A percentile compares a stretch with the other conserved stretches of the same genome.
Conservation (phyloP, 2,888 invertebrate species). For the Ormyrus rosae region DNA sequence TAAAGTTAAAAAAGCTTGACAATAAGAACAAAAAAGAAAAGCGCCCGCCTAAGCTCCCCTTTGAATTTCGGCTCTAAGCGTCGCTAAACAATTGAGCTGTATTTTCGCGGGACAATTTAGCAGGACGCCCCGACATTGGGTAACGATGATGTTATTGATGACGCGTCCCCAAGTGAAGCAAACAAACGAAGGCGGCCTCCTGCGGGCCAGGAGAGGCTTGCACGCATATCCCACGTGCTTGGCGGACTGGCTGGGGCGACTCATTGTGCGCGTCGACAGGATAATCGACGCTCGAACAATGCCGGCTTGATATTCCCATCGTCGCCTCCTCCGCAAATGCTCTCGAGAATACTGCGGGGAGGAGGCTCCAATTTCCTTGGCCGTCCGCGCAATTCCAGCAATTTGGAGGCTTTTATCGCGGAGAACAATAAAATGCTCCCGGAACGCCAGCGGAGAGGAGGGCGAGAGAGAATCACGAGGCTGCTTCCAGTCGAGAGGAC, state of each 20-base stretch:
- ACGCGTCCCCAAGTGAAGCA: constrained; percentile 21
- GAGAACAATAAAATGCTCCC: constrained; percentile 17
- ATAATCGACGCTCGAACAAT: constrained; percentile 48
- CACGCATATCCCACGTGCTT: no score
- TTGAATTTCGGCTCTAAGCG: no score
- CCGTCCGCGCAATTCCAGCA: constrained; percentile 21
- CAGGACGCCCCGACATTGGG: no score
- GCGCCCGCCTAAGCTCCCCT: no score
- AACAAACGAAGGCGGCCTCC: constrained; percentile 35
- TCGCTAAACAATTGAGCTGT: no score
- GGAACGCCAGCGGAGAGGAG: not conserved
- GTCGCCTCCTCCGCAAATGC: constrained; percentile 40
- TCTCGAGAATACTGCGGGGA: constrained; percentile 24
- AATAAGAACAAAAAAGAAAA: no score
- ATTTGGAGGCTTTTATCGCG: constrained; percentile 23
- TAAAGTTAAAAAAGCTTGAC: no score
- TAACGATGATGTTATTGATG: constrained; percentile 17
- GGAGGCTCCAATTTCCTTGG: constrained; percentile 27
- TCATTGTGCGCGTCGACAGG: constrained; percentile 42
- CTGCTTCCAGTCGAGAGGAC: constrained; percentile 11
- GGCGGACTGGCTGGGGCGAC: not conserved
- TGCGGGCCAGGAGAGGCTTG: not conserved
- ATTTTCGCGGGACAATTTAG: no score
- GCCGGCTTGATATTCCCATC: constrained; percentile 33
- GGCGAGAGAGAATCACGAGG: constrained; percentile 11